These are phyloP conservation scores for Mormyrus hasselquistii DNA, from an alignment of 2,797 vertebrate genomes.

Conservation along the genomic window DNA sequence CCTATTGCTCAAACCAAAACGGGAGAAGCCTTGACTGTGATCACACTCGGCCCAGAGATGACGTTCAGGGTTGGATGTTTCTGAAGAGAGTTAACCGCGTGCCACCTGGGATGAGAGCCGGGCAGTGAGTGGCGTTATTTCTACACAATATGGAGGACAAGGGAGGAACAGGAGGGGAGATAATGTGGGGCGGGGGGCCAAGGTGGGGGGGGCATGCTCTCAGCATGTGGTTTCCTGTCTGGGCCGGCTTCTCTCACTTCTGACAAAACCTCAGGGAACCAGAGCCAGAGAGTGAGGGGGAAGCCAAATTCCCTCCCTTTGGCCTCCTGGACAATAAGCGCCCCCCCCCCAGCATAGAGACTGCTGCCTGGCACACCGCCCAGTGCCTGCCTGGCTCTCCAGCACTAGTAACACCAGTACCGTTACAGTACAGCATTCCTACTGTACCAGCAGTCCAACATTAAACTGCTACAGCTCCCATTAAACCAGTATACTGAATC, in stretches of 20 bases:
- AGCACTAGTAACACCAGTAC: neutral
- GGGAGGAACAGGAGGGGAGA: constrained; percentile 47
- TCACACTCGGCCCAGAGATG: neutral
- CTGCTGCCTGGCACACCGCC: constrained; percentile 63
- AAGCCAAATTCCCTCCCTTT: neutral
- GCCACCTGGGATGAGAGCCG: neutral
- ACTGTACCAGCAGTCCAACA: neutral
- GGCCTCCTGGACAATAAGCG: constrained; percentile 25
- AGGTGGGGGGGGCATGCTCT: neutral
- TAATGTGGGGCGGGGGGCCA: neutral
- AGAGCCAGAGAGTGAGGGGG: constrained; percentile 11
- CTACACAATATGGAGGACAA: constrained; percentile 57
- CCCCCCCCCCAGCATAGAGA: constrained; percentile 49
- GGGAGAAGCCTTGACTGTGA: neutral
- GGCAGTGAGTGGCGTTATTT: constrained; percentile 54
- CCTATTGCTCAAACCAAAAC: neutral
- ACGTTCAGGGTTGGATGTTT: neutral
- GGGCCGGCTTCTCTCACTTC: constrained; percentile 21
- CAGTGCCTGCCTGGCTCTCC: constrained; percentile 20
- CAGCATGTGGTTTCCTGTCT: constrained; percentile 34
- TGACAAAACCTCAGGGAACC: constrained; percentile 36
- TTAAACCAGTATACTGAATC: neutral
- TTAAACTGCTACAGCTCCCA: neutral
- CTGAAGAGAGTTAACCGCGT: neutral
- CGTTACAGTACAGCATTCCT: neutral